These are phyloP conservation scores for Ictalurus furcatus DNA, from an alignment of 2,113 vertebrate genomes.

Conservation along the genomic window DNA sequence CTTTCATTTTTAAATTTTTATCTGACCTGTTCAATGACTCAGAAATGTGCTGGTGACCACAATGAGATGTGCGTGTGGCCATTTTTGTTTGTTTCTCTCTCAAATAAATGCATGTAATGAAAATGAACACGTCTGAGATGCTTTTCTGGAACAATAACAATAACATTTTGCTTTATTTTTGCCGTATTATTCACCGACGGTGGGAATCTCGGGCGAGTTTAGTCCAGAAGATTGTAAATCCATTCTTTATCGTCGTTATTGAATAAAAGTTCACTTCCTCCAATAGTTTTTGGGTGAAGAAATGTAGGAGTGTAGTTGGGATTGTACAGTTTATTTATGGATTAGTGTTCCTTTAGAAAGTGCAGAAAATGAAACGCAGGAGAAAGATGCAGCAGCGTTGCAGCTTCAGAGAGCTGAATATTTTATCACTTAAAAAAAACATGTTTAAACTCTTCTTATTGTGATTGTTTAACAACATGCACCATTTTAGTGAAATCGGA, in stretches of 20 bases:
- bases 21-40: constrained; percentile 77
- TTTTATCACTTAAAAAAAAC: not conserved
- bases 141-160: not conserved
- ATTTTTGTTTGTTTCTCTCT: constrained; percentile 65
- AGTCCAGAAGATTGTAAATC: not conserved
- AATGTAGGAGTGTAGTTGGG: not conserved
- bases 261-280: not conserved
- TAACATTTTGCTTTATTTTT: not conserved
- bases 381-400: no score
- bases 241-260: not conserved
- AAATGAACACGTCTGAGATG: constrained; percentile 6
- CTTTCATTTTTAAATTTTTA: constrained; percentile 79
- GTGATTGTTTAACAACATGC: not conserved
- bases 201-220: not conserved
- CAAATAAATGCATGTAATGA: constrained; percentile 82
- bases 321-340: no score
- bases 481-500: not conserved
- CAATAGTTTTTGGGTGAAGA: not conserved
- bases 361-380: no score
- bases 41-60: constrained; percentile 77
- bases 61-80: constrained; percentile 76
- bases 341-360: no score
- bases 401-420: not conserved
- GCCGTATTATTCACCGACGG: not conserved
- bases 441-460: not conserved